Base-by-base conservation (phyloP, 1,140 invertebrate species). In the Matsumurasca onukii region DNA sequence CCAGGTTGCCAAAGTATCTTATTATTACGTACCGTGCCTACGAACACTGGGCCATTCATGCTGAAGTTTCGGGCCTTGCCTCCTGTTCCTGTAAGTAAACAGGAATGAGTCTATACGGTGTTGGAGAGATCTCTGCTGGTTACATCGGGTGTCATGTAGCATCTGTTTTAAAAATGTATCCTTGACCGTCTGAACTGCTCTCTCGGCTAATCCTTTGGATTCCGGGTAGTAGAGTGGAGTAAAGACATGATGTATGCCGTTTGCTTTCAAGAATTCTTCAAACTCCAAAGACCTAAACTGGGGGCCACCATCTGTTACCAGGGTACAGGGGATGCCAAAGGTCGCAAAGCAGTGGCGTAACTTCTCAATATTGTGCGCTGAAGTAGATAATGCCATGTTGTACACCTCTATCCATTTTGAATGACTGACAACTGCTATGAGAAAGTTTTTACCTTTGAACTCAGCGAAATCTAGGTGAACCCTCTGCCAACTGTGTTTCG, bases 1-100 rank as follows among this genome's bases (percentile, higher is more conserved):
- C 34, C 34, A 45, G 34, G 34, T 45, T 45, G 34, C 34, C 34
- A 45, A 45, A n/a, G n/a, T n/a, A n/a, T n/a, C n/a, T n/a, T n/a
- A n/a, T n/a, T n/a, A n/a, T n/a, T n/a, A n/a, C n/a, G 9, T 45
- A 45, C 9, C 9, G 34, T 45, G 9, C 17, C 17, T 9, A 45
- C 34, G 17, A 45, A 45, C 34, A 45, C 34, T 17, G 9, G 9
- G 34, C 17, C 34, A 45, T 45, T 9, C 17, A 45, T 12, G 9
- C 9, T 45, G 34, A 45, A 45, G 9, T 9, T 12, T 45, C 34
- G 9, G 9, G 34, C 9, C 17, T 45, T 45, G 9, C 34, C 34
- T 9, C 9, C 9, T 45, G 9, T 45, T 45, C 34, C 34, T 9
- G 34, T 45, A 45, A 9, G 17, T 17, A 45, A 45, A 45, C 34